Evolutionary conservation across 2,797 vertebrate species (phyloP), one percentile per base, ranked within the genome.

Genomic region (Sarcophilus harrisii): DNA sequence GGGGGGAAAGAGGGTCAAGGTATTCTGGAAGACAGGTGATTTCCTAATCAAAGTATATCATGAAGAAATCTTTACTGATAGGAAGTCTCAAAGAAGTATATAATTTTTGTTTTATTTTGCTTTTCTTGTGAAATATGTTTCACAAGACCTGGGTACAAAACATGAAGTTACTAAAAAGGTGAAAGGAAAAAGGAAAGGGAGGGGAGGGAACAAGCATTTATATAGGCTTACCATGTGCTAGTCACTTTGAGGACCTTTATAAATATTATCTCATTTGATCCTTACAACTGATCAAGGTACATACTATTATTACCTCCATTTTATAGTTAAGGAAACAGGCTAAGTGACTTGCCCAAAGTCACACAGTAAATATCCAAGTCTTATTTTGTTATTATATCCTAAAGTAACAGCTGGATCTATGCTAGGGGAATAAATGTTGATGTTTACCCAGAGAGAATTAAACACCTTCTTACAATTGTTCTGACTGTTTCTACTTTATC

Each of bases 11-110:
- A 57, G 92, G 92, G 55, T 6, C 66, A 73, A 21, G 18, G 21
- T 87, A 28, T 66, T 95, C 27, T 90, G 29, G 90, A 96, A 93
- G 58, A 16, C 24, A 57, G 62, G 81, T 66, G 3, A 90, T 96
- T 92, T 95, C 91, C 92, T 93, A 59, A 81, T 55, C 18, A 21
- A 11, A 32, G 8, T 21, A 59, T 29, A 60, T 57, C 29, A 5
- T 21, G 13, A 92, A 95, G 21, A 73, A 5, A 1, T 27, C 3
- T 9, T 0, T 58, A 13, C 4, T 0, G 3, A 4, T 9, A 28
- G 57, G 3, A 9, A 30, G 16, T 38, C 55, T 2, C 30, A 14
- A n/a, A 5, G 30, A 90, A 14, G 45, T 6, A 57, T 24, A 45
- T 62, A 5, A 9, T 52, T 66, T 30, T 49, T 30, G 59, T 49